Conservation (phyloP, 2,797 vertebrate genomes). For the Tenualosa ilisha region DNA sequence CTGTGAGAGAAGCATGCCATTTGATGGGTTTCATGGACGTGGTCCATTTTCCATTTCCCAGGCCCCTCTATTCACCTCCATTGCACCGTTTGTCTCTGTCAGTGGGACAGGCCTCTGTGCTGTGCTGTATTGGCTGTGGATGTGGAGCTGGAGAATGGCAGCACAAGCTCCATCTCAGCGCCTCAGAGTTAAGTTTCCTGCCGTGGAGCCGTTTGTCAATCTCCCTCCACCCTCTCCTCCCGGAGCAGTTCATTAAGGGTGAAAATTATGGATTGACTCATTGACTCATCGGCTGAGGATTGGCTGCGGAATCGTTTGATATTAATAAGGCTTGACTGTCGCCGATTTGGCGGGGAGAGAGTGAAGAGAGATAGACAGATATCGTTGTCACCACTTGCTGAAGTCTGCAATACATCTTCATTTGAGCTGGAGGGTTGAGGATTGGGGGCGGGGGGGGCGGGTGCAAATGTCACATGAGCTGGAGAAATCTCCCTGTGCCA, state of each 20-base stretch:
- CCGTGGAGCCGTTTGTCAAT: neutral
- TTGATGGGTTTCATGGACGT: too few species aligned
- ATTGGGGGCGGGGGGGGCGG: neutral
- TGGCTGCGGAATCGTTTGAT: slow-evolving; percentile 64
- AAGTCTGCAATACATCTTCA: slow-evolving; percentile 78
- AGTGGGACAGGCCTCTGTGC: too few species aligned
- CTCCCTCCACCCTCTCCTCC: neutral
- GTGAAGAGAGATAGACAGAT: slow-evolving; percentile 46
- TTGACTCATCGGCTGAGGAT: slow-evolving; percentile 69
- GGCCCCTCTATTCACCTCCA: too few species aligned
- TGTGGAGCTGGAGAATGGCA: neutral
- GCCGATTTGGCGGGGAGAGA: slow-evolving; percentile 52
- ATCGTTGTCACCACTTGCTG: slow-evolving; percentile 66
- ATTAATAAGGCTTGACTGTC: slow-evolving; percentile 72
- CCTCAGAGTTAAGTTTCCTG: neutral
- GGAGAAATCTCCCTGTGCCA: slow-evolving; percentile 10
- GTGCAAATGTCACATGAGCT: slow-evolving; percentile 68
- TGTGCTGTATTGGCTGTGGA: slow-evolving; percentile 32
- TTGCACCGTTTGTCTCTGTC: too few species aligned
- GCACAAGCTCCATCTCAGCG: neutral
- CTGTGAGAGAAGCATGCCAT: too few species aligned
- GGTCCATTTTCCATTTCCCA: too few species aligned
- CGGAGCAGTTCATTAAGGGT: slow-evolving; percentile 67
- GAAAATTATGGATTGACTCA: slow-evolving; percentile 74
- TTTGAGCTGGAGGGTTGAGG: slow-evolving; percentile 64